Evolutionary conservation across 2,888 invertebrate species (phyloP), one percentile per base, ranked within the genome.

Genomic region (Dugesia japonica): DNA sequence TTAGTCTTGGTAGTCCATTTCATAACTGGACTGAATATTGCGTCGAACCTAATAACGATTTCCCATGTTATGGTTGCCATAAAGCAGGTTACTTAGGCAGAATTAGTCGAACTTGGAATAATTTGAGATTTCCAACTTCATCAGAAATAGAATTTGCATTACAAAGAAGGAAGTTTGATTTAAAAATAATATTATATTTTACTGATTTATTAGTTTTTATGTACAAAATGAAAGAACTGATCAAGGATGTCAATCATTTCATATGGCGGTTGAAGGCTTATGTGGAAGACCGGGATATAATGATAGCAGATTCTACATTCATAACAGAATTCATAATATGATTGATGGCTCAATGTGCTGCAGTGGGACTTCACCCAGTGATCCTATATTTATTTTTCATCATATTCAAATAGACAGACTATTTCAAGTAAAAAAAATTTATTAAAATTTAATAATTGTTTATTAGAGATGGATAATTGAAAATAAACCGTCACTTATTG

Each of bases 21-120:
- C 23, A 33, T 28, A 77, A 27, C 13, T 76, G 76, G 76, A 76
- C 73, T 9, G 76, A 76, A 42, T 76, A 76, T 42, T 76, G 76
- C 38, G 27, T 75, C 4, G 27, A 28, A n/a, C 38, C 76, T 31
- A 26, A 76, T 13, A 26, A n/a, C 13, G 76, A 13, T 27, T 26
- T 23, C 1, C 76, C 28, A 26, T 77, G 77, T 71, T 76, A 33
- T 27, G 77, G 77, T 26, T 77, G 77, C 26, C 77, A 77, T 33
- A 38, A 33, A 9, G 75, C 28, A 1, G 26, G 72, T 1, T 13
- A 74, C 28, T 28, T 76, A 42, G 31, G 28, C 7, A 28, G 42
- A 23, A 27, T 76, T 7, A 42, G 28, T 20, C 26, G 76, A 26
- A n/a, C 26, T 4, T 76, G 75, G 76, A 76, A 72, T 7, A 76